phyloP scores from a whole-genome alignment of 1,140 invertebrate genomes.

The Phocides pigmalion region DNA sequence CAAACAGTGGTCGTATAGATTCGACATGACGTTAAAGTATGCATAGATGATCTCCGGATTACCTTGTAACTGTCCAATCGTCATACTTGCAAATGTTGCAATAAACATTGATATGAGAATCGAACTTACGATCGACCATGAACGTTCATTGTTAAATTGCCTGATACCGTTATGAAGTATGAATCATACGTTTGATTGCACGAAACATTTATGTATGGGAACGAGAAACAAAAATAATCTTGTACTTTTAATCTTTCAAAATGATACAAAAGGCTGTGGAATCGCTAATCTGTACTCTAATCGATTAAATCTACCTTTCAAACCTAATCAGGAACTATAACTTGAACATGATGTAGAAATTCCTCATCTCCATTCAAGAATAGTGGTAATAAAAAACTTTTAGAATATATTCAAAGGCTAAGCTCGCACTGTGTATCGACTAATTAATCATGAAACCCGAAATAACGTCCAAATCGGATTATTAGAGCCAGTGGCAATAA shows the following conservation, averaged over 20 bases:
- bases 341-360: conserved; percentile 25
- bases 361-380: conserved; percentile 20
- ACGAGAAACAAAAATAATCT: not conserved
- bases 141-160: conserved; percentile 36
- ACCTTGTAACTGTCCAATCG: conserved; percentile 39
- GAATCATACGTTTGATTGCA: conserved; percentile 20
- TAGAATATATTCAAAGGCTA: conserved; percentile 16
- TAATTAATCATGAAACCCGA: conserved; percentile 48
- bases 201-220: conserved; percentile 2
- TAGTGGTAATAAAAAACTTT: conserved; percentile 26
- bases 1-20: conserved; percentile 40
- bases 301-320: not conserved
- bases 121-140: conserved; percentile 31
- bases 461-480: conserved; percentile 57
- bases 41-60: conserved; percentile 39
- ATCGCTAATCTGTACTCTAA: conserved; percentile 3
- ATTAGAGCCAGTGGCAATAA: conserved; percentile 52
- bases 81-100: conserved; percentile 31
- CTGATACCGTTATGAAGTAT: conserved; percentile 34
- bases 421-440: conserved; percentile 10
- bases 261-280: not conserved
- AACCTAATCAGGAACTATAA: conserved; percentile 10
- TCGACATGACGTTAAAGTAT: conserved; percentile 50
- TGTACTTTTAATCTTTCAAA: not conserved
- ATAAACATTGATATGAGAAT: conserved; percentile 36